phyloP scores from a whole-genome alignment of 1,140 invertebrate genomes.

The Drosophila erecta region DNA sequence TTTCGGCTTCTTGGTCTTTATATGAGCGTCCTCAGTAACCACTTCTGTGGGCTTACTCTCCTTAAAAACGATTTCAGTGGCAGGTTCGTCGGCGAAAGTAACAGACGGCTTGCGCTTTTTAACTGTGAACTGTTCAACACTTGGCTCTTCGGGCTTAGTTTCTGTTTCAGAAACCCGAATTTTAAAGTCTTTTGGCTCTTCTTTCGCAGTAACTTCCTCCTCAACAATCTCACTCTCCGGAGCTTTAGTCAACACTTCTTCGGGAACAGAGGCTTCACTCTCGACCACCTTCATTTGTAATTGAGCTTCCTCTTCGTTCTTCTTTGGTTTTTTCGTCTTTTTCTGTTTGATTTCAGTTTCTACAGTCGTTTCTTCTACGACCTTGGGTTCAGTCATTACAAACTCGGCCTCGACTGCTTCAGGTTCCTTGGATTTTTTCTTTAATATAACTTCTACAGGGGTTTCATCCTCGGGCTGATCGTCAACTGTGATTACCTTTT shows the following conservation, averaged over 20 bases:
- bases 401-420: constrained; percentile 61
- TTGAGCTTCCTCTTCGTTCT: constrained; percentile 71
- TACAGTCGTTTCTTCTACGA: constrained; percentile 74
- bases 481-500: constrained; percentile 36
- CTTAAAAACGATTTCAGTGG: constrained; percentile 68
- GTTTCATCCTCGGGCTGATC: constrained; percentile 53
- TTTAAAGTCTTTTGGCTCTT: constrained; percentile 47
- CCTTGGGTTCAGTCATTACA: constrained; percentile 66
- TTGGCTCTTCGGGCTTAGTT: constrained; percentile 42
- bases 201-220: constrained; percentile 29
- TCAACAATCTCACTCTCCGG: constrained; percentile 25
- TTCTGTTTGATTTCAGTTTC: constrained; percentile 68
- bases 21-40: constrained; percentile 64
- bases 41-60: constrained; percentile 66
- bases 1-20: constrained; percentile 79
- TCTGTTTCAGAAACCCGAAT: constrained; percentile 31
- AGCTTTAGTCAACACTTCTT: constrained; percentile 42
- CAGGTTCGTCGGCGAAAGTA: constrained; percentile 63
- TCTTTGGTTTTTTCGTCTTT: constrained; percentile 85
- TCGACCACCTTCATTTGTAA: constrained; percentile 70
- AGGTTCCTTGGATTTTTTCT: constrained; percentile 64
- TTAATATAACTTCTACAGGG: constrained; percentile 60
- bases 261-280: constrained; percentile 34
- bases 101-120: constrained; percentile 62
- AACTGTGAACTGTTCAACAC: constrained; percentile 56